A percentile compares a stretch with the other conserved stretches of the same genome.
phyloP scores from a whole-genome alignment of 30 jellyfish, hydroid and myxozoan species.

The Aurelia sp. region DNA sequence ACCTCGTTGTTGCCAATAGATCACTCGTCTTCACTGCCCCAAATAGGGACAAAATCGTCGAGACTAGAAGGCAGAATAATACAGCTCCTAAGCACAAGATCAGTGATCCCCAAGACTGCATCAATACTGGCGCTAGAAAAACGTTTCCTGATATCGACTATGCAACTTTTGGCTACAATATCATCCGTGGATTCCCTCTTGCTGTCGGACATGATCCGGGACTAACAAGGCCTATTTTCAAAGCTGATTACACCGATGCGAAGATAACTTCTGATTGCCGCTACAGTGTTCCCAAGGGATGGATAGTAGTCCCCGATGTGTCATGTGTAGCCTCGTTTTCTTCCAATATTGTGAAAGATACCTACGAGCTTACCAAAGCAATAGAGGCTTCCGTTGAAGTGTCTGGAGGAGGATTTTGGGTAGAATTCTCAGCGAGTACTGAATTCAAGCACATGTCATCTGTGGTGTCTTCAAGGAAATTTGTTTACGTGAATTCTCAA shows the following conservation, averaged over 20 bases:
- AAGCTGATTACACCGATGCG: conserved; percentile 26
- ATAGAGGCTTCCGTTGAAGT: conserved; percentile 57
- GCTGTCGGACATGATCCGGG: conserved; percentile 83
- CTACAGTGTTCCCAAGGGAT: conserved; percentile 53
- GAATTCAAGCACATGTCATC: conserved; percentile 45
- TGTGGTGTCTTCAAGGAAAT: conserved; percentile 44
- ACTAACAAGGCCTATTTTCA: conserved; percentile 62
- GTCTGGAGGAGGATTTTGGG: conserved; percentile 79
- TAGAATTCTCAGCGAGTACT: conserved; percentile 64
- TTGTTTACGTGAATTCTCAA: conserved; percentile 47
- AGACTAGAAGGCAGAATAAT: neutral
- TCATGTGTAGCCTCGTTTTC: conserved; percentile 76
- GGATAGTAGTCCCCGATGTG: conserved; percentile 62
- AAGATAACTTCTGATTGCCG: conserved; percentile 69
- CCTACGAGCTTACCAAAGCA: conserved; percentile 33
- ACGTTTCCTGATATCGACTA: conserved; percentile 76
- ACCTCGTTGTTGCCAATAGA: neutral
- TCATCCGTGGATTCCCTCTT: conserved; percentile 56
- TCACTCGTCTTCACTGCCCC: neutral
- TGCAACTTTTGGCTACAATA: conserved; percentile 75
- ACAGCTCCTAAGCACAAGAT: neutral
- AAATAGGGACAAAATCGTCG: neutral
- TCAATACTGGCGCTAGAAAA: neutral
- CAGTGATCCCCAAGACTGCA: conserved; percentile 31
- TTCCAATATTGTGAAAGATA: conserved; percentile 30